These are phyloP conservation scores for Phania funesta DNA, from an alignment of 2,888 invertebrate species.

Conservation along the genomic window DNA sequence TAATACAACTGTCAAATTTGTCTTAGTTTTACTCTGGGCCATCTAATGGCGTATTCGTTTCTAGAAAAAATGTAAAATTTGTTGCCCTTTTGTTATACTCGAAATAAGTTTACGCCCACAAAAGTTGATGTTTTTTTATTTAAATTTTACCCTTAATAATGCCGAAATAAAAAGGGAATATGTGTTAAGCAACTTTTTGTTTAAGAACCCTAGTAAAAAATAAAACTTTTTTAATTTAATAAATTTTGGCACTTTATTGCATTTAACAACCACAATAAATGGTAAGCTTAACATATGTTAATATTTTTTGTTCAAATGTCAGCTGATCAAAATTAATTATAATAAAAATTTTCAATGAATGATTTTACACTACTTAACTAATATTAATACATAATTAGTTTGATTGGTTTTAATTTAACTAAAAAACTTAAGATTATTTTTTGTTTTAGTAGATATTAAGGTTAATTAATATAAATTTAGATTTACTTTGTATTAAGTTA, in stretches of 20 bases:
- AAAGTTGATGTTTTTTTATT: no score
- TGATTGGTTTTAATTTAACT: slow-evolving; percentile 57
- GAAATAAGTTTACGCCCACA: no score
- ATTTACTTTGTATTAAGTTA: slow-evolving; percentile 37
- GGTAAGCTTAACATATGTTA: slow-evolving; percentile 53
- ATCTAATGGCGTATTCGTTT: no score
- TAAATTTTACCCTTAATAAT: no score
- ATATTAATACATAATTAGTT: slow-evolving; percentile 49
- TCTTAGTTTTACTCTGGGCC: no score
- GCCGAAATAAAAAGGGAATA: no score
- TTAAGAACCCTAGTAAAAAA: no score
- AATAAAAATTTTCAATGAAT: slow-evolving; percentile 34
- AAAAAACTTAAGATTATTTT: slow-evolving; percentile 32
- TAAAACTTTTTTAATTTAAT: slow-evolving; percentile 48
- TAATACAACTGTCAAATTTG: no score
- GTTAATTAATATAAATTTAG: slow-evolving; percentile 42
- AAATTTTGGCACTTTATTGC: slow-evolving; percentile 69
- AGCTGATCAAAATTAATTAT: slow-evolving; percentile 39
- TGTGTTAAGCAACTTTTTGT: no score
- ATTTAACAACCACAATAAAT: slow-evolving; percentile 63
- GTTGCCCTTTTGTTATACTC: no score
- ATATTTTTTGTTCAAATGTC: slow-evolving; percentile 41
- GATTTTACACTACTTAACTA: slow-evolving; percentile 54
- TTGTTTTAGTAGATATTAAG: slow-evolving; percentile 22
- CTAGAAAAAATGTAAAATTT: no score